A percentile compares a stretch with the other conserved stretches of the same genome.
These are phyloP conservation scores for Macquaria ambigua DNA, from an alignment of 2,113 vertebrate genomes.

Conservation along the genomic window DNA sequence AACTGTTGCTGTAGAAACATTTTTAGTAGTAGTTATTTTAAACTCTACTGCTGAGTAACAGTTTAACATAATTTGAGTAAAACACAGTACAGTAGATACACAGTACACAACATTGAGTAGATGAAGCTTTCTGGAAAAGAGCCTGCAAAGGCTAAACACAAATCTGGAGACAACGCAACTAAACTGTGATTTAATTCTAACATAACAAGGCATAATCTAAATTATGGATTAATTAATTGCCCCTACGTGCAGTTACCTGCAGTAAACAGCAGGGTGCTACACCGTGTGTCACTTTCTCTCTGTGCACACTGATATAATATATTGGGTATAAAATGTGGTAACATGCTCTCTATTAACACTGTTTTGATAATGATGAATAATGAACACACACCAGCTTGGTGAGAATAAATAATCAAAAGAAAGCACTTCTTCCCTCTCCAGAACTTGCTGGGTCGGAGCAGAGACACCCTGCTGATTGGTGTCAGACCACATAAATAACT, in stretches of 20 bases:
- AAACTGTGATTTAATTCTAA: slow-evolving; percentile 24
- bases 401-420: slow-evolving; percentile 46
- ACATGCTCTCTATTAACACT: slow-evolving; percentile 48
- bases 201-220: slow-evolving; percentile 37
- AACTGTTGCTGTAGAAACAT: background rate
- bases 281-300: slow-evolving; percentile 8
- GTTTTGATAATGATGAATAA: slow-evolving; percentile 41
- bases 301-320: background rate
- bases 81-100: background rate
- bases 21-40: background rate
- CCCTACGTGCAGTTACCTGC: slow-evolving; percentile 38
- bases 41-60: background rate
- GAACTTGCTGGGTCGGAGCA: slow-evolving; percentile 25
- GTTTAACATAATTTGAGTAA: background rate
- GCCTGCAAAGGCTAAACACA: background rate
- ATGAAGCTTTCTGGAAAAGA: background rate
- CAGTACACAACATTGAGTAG: too few relatives aligned
- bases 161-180: background rate
- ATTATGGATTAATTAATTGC: slow-evolving; percentile 38
- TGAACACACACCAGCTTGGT: slow-evolving; percentile 20
- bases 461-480: slow-evolving; percentile 37
- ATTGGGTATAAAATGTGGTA: slow-evolving; percentile 19
- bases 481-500: slow-evolving; percentile 58
- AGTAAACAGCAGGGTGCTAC: slow-evolving; percentile 33
- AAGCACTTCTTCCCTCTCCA: slow-evolving; percentile 16